Percentiles rank a stretch among this genome's conserved stretches.
phyloP scores from a whole-genome alignment of 92 coral and sea anemone species.

The Phenganax subtilis region DNA sequence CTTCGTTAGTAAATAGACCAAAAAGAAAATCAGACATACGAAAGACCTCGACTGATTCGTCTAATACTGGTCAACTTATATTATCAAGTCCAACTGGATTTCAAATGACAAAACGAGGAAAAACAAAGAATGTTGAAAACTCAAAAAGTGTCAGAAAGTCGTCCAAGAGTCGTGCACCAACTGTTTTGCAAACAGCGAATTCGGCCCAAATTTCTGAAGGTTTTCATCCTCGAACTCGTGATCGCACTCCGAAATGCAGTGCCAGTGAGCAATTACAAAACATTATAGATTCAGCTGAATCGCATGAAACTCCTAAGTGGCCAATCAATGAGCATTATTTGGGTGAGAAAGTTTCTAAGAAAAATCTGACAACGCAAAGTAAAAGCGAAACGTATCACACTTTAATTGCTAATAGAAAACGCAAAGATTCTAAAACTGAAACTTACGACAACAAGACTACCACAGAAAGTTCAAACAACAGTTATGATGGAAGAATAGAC shows the following conservation, averaged over 20 bases:
- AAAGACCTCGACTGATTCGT: constrained; percentile 61
- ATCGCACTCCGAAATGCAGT: background rate
- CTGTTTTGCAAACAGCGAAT: background rate
- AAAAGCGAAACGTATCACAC: constrained; percentile 10
- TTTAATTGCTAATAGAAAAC: background rate
- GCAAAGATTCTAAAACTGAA: background rate
- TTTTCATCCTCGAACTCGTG: background rate
- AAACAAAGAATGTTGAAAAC: background rate
- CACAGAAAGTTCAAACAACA: background rate
- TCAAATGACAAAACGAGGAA: constrained; percentile 59
- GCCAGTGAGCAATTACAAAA: constrained; percentile 20
- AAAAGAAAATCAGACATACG: constrained; percentile 41
- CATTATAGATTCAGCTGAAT: constrained; percentile 1
- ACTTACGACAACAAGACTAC: background rate
- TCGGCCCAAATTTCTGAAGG: background rate
- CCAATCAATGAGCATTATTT: background rate
- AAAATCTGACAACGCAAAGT: background rate
- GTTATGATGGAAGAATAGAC: background rate
- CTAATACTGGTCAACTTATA: constrained; percentile 84
- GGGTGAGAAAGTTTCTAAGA: background rate
- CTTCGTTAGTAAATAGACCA: background rate
- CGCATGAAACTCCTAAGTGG: background rate
- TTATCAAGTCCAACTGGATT: constrained; percentile 93
- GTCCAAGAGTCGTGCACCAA: background rate
- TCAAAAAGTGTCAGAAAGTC: background rate